Conservation (phyloP, 2,888 invertebrate species). For the Nemotelus pantherinus region DNA sequence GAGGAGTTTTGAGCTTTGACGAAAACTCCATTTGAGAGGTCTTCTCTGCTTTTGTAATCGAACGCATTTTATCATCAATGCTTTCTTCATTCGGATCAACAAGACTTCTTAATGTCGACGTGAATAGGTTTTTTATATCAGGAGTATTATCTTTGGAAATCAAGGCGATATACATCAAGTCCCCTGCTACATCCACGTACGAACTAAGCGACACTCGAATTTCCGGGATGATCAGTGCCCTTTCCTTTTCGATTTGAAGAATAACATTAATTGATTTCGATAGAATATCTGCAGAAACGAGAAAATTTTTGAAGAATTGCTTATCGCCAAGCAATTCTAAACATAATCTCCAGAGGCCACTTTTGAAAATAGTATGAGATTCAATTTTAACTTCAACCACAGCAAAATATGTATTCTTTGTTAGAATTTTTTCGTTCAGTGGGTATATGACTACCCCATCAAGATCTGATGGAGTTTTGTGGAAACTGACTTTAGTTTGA, state of each 20-base stretch:
- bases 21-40: not conserved
- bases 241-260: slow-evolving; percentile 30
- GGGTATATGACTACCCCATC: slow-evolving; percentile 22
- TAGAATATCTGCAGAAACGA: slow-evolving; percentile 25
- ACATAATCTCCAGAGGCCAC: slow-evolving; percentile 19
- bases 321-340: slow-evolving; percentile 12
- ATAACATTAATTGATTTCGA: slow-evolving; percentile 37
- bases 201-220: slow-evolving; percentile 42
- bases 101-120: not conserved
- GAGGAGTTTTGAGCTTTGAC: slow-evolving; percentile 44
- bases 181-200: slow-evolving; percentile 39
- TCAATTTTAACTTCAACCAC: slow-evolving; percentile 36
- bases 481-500: slow-evolving; percentile 15
- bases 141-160: slow-evolving; percentile 21
- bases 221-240: slow-evolving; percentile 38
- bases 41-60: not conserved
- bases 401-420: slow-evolving; percentile 44
- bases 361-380: slow-evolving; percentile 43
- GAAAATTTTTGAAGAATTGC: not conserved
- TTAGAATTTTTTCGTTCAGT: not conserved
- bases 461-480: not conserved
- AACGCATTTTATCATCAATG: slow-evolving; percentile 19
- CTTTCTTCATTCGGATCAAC: slow-evolving; percentile 18
- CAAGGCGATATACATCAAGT: slow-evolving; percentile 44
- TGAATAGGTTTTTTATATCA: slow-evolving; percentile 44